These are phyloP conservation scores for Ylistrum balloti DNA, from an alignment of 1,140 invertebrate genomes.

Conservation along the genomic window DNA sequence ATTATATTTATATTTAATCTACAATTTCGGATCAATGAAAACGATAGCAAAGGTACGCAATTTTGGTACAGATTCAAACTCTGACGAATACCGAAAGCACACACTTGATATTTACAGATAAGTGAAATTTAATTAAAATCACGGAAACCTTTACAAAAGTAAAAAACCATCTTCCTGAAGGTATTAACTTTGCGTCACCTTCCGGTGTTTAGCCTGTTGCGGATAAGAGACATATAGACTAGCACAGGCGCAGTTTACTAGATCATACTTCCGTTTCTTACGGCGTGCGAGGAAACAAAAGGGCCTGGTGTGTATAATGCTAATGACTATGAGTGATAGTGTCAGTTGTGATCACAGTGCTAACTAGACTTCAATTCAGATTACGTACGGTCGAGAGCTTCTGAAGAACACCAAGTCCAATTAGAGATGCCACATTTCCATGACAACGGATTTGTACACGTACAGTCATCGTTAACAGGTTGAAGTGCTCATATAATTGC, in stretches of 20 bases:
- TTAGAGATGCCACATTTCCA: background rate
- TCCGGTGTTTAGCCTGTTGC: background rate
- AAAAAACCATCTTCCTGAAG: background rate
- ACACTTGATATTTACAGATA: too few species aligned
- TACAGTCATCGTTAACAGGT: background rate
- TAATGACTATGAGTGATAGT: background rate
- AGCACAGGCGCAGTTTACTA: too few species aligned
- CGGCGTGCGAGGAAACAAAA: background rate
- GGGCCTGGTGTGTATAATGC: background rate
- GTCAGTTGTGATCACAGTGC: background rate
- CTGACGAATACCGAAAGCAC: too few species aligned
- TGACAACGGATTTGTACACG: background rate
- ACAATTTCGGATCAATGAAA: too few species aligned
- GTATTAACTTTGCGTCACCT: background rate
- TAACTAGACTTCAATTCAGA: background rate
- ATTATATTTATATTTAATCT: too few species aligned
- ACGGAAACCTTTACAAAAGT: too few species aligned
- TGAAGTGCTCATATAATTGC: background rate
- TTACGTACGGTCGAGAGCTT: conserved; percentile 7
- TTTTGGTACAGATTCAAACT: too few species aligned
- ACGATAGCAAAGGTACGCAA: too few species aligned
- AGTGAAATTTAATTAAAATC: too few species aligned
- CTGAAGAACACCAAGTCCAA: background rate
- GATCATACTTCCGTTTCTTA: background rate
- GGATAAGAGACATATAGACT: background rate